Evolutionary conservation across 2,888 invertebrate species (phyloP), one percentile per base, ranked within the genome.

Genomic region (Thereva unica): DNA sequence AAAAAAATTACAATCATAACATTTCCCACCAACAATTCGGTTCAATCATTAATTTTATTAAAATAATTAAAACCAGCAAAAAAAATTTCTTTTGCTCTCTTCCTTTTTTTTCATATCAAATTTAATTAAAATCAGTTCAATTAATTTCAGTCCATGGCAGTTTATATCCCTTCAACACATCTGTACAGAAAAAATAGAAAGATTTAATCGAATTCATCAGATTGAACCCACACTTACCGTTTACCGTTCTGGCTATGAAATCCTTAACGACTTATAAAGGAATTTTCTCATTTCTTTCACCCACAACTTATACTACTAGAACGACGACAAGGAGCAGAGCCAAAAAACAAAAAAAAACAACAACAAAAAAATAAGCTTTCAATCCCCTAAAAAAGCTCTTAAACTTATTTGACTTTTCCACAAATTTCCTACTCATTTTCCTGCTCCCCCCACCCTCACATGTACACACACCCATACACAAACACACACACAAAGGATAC

Each of bases 211-310:
- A 49, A 59, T 59, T 59, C 38, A 44, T 41, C 44, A 23, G 42
- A 56, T 56, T 59, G 47, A 23, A 23, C 59, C 49, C 40, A 59
- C 49, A 59, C 42, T 8, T 23, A 41, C 41, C 50, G 38, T 23
- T 50, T 40, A 61, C 50, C 41, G 38, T 8, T 9, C 38, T 34
- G 50, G 50, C 61, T 50, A 50, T 50, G n/a, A 40, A 34, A 12
- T 10, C 50, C 61, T 61, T 61, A 61, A 61, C 50, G 50, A 61
- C 61, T 61, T 50, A 61, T 61, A 61, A 61, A 61, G 38, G 50
- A 61, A 61, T 61, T 49, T 61, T 61, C 61, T 61, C 61, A 61
- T 61, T 49, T 61, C 50, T 10, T 10, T 50, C 49, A 38, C 50
- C 41, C 41, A 3, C 50, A 7, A 40, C 40, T 56, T 55, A 7